Conservation (phyloP, 1,140 invertebrate genomes). For the Gyrodactylus salaris region DNA sequence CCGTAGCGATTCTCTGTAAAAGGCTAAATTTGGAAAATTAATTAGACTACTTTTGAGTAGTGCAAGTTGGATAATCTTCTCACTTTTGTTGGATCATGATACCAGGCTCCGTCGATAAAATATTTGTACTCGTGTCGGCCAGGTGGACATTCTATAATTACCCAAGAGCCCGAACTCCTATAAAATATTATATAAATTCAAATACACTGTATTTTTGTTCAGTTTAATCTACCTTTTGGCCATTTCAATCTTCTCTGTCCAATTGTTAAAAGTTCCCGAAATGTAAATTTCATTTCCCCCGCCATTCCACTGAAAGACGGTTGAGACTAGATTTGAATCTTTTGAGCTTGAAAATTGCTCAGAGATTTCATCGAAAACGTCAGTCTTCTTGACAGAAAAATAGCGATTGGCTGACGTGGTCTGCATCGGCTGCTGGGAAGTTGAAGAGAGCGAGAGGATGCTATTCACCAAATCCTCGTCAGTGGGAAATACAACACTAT, state of each 20-base stretch:
- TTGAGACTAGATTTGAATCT: background rate
- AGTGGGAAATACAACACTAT: background rate
- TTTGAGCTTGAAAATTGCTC: background rate
- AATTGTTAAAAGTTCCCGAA: conserved; percentile 6
- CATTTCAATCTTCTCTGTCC: conserved; percentile 2
- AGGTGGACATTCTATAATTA: background rate
- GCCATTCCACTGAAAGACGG: conserved; percentile 6
- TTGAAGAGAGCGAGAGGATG: no score
- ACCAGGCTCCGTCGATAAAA: conserved; percentile 5
- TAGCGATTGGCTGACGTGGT: no score
- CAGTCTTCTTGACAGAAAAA: background rate
- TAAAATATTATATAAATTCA: no score
- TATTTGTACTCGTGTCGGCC: background rate
- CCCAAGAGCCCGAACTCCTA: background rate
- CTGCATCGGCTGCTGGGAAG: no score
- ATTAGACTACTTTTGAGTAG: no score
- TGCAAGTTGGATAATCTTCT: no score
- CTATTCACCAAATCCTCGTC: background rate
- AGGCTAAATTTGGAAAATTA: conserved; percentile 15
- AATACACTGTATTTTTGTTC: no score
- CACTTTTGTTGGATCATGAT: background rate
- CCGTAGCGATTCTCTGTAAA: conserved; percentile 49
- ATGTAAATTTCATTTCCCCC: conserved; percentile 5
- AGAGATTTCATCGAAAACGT: background rate
- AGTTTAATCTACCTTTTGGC: background rate